A percentile compares a stretch with the other conserved stretches of the same genome.
Evolutionary conservation across 2,797 vertebrate species (phyloP).

Genomic region (Carcharodon carcharias): DNA sequence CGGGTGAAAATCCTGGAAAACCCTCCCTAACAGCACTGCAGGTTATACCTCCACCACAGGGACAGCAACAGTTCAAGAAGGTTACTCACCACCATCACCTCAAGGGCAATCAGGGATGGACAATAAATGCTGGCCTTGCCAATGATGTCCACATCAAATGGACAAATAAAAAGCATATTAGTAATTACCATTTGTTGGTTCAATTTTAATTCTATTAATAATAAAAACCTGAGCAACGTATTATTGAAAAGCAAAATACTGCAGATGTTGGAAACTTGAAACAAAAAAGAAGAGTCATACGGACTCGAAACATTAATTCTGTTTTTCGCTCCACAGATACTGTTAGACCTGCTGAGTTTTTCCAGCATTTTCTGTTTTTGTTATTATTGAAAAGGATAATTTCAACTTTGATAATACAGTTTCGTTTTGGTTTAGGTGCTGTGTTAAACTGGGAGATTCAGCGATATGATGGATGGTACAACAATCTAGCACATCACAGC

Average conservation of each 20-base stretch:
- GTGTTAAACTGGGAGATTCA: conserved; percentile 74
- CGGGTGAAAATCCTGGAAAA: neutral
- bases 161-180: neutral
- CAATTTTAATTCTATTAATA: neutral
- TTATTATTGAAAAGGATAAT: neutral
- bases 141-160: neutral
- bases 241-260: neutral
- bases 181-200: neutral
- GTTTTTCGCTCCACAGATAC: no score
- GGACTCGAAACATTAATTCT: no score
- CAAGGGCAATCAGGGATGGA: neutral
- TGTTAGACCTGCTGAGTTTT: no score
- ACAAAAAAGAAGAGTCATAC: no score
- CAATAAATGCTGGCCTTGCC: neutral
- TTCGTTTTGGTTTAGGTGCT: conserved; percentile 34
- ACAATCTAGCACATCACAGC: conserved; percentile 73
- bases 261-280: no score
- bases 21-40: neutral
- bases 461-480: conserved; percentile 92
- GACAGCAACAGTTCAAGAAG: neutral
- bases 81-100: neutral
- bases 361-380: no score
- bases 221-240: neutral
- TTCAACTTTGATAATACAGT: neutral
- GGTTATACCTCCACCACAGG: neutral